Evolutionary conservation across 2,888 invertebrate genomes (phyloP).

Genomic region (Steinernema carpocapsae): DNA sequence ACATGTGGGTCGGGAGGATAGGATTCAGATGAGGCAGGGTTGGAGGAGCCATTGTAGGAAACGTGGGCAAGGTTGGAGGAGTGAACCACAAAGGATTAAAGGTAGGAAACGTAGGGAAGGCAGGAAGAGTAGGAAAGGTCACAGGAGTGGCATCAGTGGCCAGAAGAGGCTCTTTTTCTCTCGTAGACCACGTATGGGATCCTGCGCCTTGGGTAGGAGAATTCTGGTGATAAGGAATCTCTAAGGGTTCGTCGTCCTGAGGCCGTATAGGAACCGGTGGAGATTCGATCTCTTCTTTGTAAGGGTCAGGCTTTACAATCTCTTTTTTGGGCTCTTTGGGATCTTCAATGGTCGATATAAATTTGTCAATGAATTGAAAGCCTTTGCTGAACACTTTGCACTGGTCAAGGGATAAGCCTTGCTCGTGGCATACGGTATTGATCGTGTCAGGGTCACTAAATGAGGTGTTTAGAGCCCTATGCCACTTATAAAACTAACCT

Average conservation of each 20-base stretch:
- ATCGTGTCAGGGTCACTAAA: slow-evolving; percentile 66
- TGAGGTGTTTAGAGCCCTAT: no score
- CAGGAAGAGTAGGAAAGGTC: slow-evolving; percentile 3
- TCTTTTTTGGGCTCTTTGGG: slow-evolving; percentile 14
- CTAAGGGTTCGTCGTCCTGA: slow-evolving; percentile 10
- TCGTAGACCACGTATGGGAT: slow-evolving; percentile 23
- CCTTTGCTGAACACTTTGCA: slow-evolving; percentile 63
- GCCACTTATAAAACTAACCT: slow-evolving; percentile 44
- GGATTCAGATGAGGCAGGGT: not conserved
- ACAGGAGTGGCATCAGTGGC: slow-evolving; percentile 12
- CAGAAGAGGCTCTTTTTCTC: not conserved
- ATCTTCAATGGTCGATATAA: slow-evolving; percentile 42
- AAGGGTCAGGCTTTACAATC: slow-evolving; percentile 12
- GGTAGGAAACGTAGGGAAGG: slow-evolving; percentile 11
- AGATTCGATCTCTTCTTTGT: slow-evolving; percentile 19
- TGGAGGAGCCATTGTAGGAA: not conserved
- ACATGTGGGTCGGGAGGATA: not conserved
- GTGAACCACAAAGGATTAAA: slow-evolving; percentile 15
- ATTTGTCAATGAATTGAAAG: slow-evolving; percentile 65
- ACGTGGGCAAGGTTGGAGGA: slow-evolving; percentile 7
- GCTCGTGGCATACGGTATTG: slow-evolving; percentile 63
- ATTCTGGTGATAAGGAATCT: not conserved
- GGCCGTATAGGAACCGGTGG: slow-evolving; percentile 12
- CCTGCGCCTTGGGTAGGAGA: not conserved
- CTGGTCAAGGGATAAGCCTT: slow-evolving; percentile 60